These are phyloP conservation scores for Panthera tigris DNA, from an alignment of 2,113 vertebrate genomes.

Conservation along the genomic window DNA sequence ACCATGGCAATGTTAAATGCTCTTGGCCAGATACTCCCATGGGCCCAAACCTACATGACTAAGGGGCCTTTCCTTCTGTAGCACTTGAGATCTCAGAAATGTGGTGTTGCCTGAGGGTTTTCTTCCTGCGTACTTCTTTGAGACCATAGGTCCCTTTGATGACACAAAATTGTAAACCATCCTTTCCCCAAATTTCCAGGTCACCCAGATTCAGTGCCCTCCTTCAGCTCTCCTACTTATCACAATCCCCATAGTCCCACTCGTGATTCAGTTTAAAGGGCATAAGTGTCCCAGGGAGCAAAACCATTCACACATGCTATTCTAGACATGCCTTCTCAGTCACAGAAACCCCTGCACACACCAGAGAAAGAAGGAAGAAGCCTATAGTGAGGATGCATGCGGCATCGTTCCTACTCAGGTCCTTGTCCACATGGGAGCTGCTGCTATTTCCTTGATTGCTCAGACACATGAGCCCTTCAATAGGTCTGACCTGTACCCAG, in stretches of 20 bases:
- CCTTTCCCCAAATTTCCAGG: background rate
- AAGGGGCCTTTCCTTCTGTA: background rate
- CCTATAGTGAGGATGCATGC: accelerated
- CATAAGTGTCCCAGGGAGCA: background rate
- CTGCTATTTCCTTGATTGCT: background rate
- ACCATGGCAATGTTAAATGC: background rate
- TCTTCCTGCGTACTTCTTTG: background rate
- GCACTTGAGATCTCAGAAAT: background rate
- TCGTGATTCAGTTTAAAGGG: background rate
- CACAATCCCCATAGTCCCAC: background rate
- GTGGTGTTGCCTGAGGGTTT: background rate
- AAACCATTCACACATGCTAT: accelerated
- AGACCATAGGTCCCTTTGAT: background rate
- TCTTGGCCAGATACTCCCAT: background rate
- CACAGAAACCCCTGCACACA: too few relatives aligned
- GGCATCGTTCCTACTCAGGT: accelerated
- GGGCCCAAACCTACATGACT: background rate
- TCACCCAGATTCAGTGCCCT: background rate
- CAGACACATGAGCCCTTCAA: background rate
- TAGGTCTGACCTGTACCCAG: background rate
- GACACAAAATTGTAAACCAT: background rate
- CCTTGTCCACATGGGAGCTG: background rate
- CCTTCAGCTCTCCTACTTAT: background rate
- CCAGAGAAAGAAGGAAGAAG: background rate
- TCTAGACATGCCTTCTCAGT: too few relatives aligned